These are phyloP conservation scores for Plagiodera versicolora DNA, from an alignment of 2,888 invertebrate species.

Conservation along the genomic window DNA sequence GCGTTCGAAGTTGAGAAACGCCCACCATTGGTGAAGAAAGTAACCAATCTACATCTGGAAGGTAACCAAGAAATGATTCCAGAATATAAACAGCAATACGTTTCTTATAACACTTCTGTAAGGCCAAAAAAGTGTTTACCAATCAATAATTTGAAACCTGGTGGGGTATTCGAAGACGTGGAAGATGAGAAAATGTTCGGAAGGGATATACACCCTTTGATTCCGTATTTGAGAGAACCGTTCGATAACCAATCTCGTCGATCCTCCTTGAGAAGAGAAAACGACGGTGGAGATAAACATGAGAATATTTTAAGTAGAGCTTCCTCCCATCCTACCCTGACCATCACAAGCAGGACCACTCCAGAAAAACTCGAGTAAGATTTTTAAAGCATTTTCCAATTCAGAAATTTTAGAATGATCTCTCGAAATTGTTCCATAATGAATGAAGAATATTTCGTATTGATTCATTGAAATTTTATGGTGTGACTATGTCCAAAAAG, in stretches of 20 bases:
- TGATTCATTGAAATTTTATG: no score
- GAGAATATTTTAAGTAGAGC: constrained; percentile 14
- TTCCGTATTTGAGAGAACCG: constrained; percentile 46
- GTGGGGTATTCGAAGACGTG: constrained; percentile 54
- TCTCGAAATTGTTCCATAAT: no score
- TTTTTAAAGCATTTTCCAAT: no score
- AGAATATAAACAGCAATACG: constrained; percentile 52
- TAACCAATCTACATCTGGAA: constrained; percentile 57
- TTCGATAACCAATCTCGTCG: constrained; percentile 7
- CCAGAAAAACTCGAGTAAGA: constrained; percentile 3
- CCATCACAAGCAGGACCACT: no score
- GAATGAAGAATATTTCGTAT: no score
- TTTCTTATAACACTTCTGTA: constrained; percentile 44
- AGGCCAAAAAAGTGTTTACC: constrained; percentile 42
- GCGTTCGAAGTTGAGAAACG: constrained; percentile 53
- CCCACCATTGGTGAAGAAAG: constrained; percentile 51
- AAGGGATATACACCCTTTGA: constrained; percentile 45
- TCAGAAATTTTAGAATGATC: no score
- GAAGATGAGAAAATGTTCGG: constrained; percentile 53
- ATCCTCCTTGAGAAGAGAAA: no score
- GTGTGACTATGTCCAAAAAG: no score
- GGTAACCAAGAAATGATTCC: constrained; percentile 52
- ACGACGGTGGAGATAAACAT: constrained; percentile 24
- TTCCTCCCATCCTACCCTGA: constrained; percentile 25
- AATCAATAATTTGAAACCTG: constrained; percentile 49